These are phyloP conservation scores for Plumapathes pennacea DNA, from an alignment of 92 coral and sea anemone species.

Conservation along the genomic window DNA sequence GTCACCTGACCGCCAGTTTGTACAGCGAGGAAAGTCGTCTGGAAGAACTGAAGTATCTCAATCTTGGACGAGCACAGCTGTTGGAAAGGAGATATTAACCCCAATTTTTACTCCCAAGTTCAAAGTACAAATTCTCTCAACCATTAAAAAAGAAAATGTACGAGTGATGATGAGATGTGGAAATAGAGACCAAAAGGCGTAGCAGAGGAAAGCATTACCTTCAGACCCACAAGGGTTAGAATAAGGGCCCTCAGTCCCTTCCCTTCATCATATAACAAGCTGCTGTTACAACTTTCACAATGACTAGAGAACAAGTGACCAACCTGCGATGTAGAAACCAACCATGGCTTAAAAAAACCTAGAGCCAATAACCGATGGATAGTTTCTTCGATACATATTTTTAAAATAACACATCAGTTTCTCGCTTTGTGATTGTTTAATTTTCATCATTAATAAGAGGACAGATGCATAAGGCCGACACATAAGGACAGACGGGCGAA, in stretches of 20 bases:
- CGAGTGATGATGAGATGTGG: background rate
- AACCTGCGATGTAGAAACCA: slow-evolving; percentile 50
- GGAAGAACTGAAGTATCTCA: slow-evolving; percentile 54
- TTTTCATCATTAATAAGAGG: no score
- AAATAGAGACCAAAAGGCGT: background rate
- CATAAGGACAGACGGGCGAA: no score
- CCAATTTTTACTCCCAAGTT: background rate
- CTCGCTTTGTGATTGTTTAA: no score
- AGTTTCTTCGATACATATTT: background rate
- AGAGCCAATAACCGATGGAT: background rate
- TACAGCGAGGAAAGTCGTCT: slow-evolving; percentile 73
- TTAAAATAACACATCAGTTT: no score
- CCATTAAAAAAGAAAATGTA: background rate
- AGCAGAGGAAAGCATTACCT: no score
- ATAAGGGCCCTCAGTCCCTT: slow-evolving; percentile 78
- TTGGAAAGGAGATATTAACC: background rate
- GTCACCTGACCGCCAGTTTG: slow-evolving; percentile 48
- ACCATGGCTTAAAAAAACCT: background rate
- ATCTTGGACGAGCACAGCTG: slow-evolving; percentile 72
- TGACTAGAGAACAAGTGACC: slow-evolving; percentile 74
- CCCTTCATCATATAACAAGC: slow-evolving; percentile 58
- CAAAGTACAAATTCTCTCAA: background rate
- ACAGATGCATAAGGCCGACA: no score
- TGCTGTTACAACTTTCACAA: slow-evolving; percentile 82
- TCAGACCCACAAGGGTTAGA: slow-evolving; percentile 77